Evolutionary conservation across 2,113 vertebrate genomes (phyloP), one percentile per base, ranked within the genome.

Genomic region (Leptobrachium leishanense): DNA sequence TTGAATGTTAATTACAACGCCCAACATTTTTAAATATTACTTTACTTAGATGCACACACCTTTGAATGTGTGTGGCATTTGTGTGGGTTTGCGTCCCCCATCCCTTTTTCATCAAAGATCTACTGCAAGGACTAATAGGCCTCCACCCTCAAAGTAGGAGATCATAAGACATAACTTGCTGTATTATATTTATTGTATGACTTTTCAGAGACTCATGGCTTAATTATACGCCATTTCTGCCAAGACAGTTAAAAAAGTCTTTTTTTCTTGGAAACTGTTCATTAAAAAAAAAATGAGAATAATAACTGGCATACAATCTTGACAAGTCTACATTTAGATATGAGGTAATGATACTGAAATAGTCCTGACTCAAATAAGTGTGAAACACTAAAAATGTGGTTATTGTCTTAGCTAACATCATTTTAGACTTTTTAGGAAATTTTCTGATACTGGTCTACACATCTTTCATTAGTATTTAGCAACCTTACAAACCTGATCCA

Each of bases 261-360:
- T 59, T 59, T 59, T 59, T 57, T 59, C 55, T 59, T 59, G 55
- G 55, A 59, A 59, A 59, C 55, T 12, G 55, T 59, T 13, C 55
- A 59, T 59, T 12, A 59, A 12, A 15, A 59, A 15, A 59, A 11
- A 6, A 5, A 2, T 13, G 13, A 3, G 55, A 12, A 12, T 12
- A 59, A 15, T 11, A 59, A 13, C 11, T 59, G 55, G 55, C 55
- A 59, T 15, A 59, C 10, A 11, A 3, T 59, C 55, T 59, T 59
- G 55, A 59, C 55, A 11, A 15, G 55, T 59, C 55, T 59, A 12
- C 3, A 15, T 15, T 59, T 11, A 59, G 55, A 59, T 59, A 12
- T 59, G 55, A 59, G 55, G 55, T 59, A 59, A 59, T 13, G 13
- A 59, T 11, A 59, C 55, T 59, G 55, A 59, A 59, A 59, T 59